Conservation (phyloP, 1,140 invertebrate species). For the Oreohelix idahoensis region DNA sequence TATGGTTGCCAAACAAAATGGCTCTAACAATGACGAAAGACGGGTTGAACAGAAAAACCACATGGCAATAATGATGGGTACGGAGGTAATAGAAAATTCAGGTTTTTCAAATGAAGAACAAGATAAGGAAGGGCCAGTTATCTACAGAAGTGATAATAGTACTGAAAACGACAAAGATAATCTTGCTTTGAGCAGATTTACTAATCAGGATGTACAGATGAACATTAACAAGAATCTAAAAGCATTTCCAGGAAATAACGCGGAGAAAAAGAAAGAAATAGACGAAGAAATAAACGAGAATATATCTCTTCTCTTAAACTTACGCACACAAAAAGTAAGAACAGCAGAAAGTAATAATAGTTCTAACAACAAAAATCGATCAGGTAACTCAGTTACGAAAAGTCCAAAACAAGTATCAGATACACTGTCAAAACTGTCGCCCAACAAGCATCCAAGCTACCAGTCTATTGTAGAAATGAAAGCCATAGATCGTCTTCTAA, state of each 20-base stretch:
- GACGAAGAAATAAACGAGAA: not conserved
- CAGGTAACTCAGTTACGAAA: not conserved
- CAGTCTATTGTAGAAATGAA: constrained; percentile 14
- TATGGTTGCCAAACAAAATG: not conserved
- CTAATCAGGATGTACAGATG: not conserved
- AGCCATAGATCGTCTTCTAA: constrained; percentile 10
- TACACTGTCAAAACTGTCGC: not conserved
- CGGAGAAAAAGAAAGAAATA: not conserved
- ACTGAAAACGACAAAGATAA: not conserved
- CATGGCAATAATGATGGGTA: not conserved
- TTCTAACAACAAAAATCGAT: not conserved
- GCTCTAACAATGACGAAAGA: not conserved
- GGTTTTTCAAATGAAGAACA: not conserved
- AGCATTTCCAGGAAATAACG: not conserved
- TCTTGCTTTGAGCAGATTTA: not conserved
- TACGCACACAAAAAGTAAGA: not conserved
- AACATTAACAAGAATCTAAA: not conserved
- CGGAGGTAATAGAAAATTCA: not conserved
- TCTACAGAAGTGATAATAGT: not conserved
- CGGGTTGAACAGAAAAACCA: not conserved
- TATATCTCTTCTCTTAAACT: not conserved
- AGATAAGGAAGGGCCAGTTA: not conserved
- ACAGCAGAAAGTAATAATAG: not conserved
- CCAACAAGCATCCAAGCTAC: not conserved
- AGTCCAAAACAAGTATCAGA: not conserved